Evolutionary conservation across 2,888 invertebrate genomes (phyloP).

Genomic region (Sinhomidia bicolor): DNA sequence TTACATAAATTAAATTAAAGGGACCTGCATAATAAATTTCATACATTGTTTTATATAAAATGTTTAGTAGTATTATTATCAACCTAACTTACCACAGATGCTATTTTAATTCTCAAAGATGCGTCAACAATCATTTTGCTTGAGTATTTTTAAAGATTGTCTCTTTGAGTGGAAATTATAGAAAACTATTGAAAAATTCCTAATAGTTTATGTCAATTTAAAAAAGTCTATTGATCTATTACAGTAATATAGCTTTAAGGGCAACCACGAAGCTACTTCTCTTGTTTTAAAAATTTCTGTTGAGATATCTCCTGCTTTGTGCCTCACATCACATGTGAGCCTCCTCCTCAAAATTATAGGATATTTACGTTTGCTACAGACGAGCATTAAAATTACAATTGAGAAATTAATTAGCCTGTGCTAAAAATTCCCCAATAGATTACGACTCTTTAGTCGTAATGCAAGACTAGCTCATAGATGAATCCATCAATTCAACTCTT

Average conservation of each 20-base stretch:
- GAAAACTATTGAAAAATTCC: not conserved
- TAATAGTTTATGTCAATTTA: not conserved
- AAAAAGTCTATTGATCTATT: not conserved
- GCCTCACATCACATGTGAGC: slow-evolving; percentile 65
- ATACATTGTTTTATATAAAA: not conserved
- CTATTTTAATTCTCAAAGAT: slow-evolving; percentile 69
- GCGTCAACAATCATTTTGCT: slow-evolving; percentile 69
- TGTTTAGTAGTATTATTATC: no score
- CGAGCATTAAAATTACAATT: slow-evolving; percentile 67
- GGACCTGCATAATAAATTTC: not conserved
- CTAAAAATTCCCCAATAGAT: slow-evolving; percentile 64
- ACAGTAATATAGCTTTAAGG: not conserved
- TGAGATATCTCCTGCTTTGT: slow-evolving; percentile 68
- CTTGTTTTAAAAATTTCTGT: slow-evolving; percentile 70
- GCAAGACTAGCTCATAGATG: slow-evolving; percentile 34
- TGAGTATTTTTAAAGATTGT: slow-evolving; percentile 28
- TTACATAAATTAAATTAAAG: not conserved
- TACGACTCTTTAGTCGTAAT: slow-evolving; percentile 38
- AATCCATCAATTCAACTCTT: slow-evolving; percentile 57
- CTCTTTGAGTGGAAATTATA: not conserved
- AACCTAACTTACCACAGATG: slow-evolving; percentile 72
- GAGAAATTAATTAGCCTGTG: slow-evolving; percentile 69
- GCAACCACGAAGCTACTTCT: slow-evolving; percentile 60
- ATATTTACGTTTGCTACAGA: slow-evolving; percentile 59
- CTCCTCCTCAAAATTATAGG: slow-evolving; percentile 65